These are phyloP conservation scores for Nilaparvata lugens DNA, from an alignment of 1,140 invertebrate species.

Conservation along the genomic window DNA sequence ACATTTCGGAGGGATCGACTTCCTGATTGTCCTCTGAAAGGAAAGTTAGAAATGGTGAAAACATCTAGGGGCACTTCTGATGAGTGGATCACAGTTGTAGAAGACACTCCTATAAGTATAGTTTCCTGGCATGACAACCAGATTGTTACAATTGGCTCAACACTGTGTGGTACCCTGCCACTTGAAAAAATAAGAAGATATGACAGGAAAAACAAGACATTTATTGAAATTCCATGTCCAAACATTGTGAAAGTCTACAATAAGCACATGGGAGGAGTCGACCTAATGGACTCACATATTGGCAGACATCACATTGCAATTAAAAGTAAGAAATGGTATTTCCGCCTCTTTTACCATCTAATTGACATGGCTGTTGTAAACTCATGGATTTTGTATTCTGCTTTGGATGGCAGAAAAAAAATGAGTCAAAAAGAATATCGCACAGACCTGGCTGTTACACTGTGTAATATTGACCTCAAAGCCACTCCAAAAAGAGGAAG, in stretches of 20 bases:
- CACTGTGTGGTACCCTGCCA: too few relatives aligned
- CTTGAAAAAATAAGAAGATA: not conserved
- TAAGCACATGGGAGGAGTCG: too few relatives aligned
- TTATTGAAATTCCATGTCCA: conserved; percentile 19
- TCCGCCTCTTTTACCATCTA: conserved; percentile 29
- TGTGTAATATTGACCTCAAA: conserved; percentile 15
- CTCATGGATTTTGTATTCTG: conserved; percentile 27
- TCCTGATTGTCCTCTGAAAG: too few relatives aligned
- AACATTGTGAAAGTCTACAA: conserved; percentile 26
- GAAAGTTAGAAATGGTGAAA: too few relatives aligned
- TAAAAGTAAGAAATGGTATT: conserved; percentile 31
- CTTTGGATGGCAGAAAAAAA: conserved; percentile 23
- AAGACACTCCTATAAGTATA: too few relatives aligned
- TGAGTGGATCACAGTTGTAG: too few relatives aligned
- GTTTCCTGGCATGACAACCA: too few relatives aligned
- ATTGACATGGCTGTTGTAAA: conserved; percentile 28
- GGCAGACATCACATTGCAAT: conserved; percentile 32
- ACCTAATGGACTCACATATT: conserved; percentile 32
- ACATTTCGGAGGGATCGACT: too few relatives aligned
- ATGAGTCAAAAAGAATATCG: conserved; percentile 1
- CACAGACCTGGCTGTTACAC: conserved; percentile 13
- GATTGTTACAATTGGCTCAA: too few relatives aligned
- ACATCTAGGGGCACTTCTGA: too few relatives aligned
- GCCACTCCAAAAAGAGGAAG: conserved; percentile 9
- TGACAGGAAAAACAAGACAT: not conserved